Conservation (phyloP, 2,113 vertebrate species). For the Suricata suricatta region DNA sequence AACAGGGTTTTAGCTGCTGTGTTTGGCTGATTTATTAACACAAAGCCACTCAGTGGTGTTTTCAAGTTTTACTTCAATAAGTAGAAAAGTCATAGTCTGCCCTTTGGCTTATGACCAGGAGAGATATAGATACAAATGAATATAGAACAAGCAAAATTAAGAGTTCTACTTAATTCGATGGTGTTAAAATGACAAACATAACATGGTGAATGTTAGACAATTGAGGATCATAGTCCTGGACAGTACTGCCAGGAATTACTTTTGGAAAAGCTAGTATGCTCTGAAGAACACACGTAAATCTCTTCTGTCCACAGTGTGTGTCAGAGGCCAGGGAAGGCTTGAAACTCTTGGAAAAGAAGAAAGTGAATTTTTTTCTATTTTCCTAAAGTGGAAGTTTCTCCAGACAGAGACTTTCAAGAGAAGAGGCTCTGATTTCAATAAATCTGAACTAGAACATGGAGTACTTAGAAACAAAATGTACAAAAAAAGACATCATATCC, state of each 20-base stretch:
- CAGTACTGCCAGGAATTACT: background rate
- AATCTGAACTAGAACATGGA: slow-evolving; percentile 73
- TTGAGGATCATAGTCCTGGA: background rate
- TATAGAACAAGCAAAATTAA: background rate
- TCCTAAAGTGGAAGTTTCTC: slow-evolving; percentile 74
- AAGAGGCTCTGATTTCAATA: slow-evolving; percentile 74
- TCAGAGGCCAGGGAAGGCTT: slow-evolving; percentile 73
- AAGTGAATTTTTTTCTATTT: slow-evolving; percentile 78
- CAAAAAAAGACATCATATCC: slow-evolving; percentile 12
- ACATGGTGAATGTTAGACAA: background rate
- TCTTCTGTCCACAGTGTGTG: slow-evolving; percentile 63
- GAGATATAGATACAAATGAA: background rate
- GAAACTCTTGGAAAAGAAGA: slow-evolving; percentile 78
- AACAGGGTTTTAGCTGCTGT: slow-evolving; percentile 5
- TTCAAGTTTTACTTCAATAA: background rate
- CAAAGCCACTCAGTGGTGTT: background rate
- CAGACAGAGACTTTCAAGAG: slow-evolving; percentile 75
- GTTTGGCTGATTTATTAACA: slow-evolving; percentile 55
- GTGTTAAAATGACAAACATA: background rate
- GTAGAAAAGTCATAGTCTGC: background rate
- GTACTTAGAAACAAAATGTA: slow-evolving; percentile 21
- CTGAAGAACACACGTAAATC: slow-evolving; percentile 59
- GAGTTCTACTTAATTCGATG: background rate
- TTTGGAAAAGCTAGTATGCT: background rate
- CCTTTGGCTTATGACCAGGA: background rate